A percentile compares a stretch with the other conserved stretches of the same genome.
Evolutionary conservation across 92 coral and sea anemone genomes (phyloP).

Genomic region (Epizoanthus fatuus): DNA sequence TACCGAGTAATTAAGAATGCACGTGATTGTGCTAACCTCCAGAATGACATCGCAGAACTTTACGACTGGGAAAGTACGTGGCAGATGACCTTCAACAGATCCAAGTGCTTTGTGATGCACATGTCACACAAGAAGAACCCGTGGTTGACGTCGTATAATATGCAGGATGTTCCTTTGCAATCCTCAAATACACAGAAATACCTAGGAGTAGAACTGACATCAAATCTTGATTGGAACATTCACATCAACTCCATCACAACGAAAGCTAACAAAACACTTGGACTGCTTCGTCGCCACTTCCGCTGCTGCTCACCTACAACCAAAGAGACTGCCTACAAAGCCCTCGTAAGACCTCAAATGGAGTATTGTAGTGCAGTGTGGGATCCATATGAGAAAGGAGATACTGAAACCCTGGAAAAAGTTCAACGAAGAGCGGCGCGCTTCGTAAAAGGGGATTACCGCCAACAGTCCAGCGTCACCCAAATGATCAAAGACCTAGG

Average conservation of each 20-base stretch:
- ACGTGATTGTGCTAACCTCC: constrained; percentile 5
- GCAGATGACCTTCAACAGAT: constrained; percentile 34
- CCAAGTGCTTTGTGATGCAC: constrained; percentile 26
- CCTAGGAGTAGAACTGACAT: neutral
- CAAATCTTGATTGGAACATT: constrained; percentile 3
- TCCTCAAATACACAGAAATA: neutral
- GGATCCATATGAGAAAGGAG: constrained; percentile 64
- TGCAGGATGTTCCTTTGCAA: neutral
- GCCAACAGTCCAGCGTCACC: no score
- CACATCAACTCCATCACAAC: constrained; percentile 10
- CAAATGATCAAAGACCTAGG: no score
- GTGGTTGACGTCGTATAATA: neutral
- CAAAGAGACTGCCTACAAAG: constrained; percentile 21
- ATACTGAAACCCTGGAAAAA: neutral
- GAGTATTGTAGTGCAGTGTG: constrained; percentile 51
- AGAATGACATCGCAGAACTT: constrained; percentile 25
- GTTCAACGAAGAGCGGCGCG: constrained; percentile 37
- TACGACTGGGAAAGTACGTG: constrained; percentile 14
- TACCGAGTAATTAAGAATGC: neutral
- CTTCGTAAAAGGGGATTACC: no score
- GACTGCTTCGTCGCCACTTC: neutral
- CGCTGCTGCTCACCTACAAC: constrained; percentile 3
- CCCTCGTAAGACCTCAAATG: constrained; percentile 47
- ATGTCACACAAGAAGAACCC: constrained; percentile 43
- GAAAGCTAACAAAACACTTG: neutral